phyloP scores from a whole-genome alignment of 1,140 invertebrate species.

The Zaprionus vittiger region DNA sequence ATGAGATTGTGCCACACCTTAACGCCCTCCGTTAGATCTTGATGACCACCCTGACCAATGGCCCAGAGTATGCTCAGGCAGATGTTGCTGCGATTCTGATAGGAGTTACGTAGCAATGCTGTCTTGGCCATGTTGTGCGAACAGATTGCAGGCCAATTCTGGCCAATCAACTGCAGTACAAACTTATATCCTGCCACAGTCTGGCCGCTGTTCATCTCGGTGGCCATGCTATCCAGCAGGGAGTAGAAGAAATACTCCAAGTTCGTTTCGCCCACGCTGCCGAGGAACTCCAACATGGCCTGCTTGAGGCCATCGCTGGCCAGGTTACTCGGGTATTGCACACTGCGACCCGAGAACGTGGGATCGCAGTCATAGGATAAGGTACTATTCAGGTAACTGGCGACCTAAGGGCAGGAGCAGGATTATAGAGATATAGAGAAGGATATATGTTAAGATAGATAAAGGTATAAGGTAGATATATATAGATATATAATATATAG shows the following conservation, averaged over 20 bases:
- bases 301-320: slow-evolving; percentile 52
- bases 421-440: neutral
- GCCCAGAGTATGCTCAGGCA: slow-evolving; percentile 92
- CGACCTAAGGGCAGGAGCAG: slow-evolving; percentile 32
- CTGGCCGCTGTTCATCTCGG: slow-evolving; percentile 73
- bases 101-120: slow-evolving; percentile 88
- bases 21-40: slow-evolving; percentile 89
- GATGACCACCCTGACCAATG: slow-evolving; percentile 90
- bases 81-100: slow-evolving; percentile 91
- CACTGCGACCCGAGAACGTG: slow-evolving; percentile 71
- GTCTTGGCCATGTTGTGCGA: slow-evolving; percentile 87
- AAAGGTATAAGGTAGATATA: too few species aligned
- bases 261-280: slow-evolving; percentile 85
- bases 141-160: slow-evolving; percentile 87
- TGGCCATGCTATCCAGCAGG: slow-evolving; percentile 86
- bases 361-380: slow-evolving; percentile 74
- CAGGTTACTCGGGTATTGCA: slow-evolving; percentile 72
- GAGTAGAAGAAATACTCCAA: slow-evolving; percentile 87
- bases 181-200: slow-evolving; percentile 89
- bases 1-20: slow-evolving; percentile 93
- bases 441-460: neutral
- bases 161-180: slow-evolving; percentile 88
- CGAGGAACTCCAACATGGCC: slow-evolving; percentile 73
- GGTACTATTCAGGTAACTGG: slow-evolving; percentile 62
- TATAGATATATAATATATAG: too few species aligned